Evolutionary conservation across 2,888 invertebrate species (phyloP), one percentile per base, ranked within the genome.

Genomic region (Melieria crassipennis): DNA sequence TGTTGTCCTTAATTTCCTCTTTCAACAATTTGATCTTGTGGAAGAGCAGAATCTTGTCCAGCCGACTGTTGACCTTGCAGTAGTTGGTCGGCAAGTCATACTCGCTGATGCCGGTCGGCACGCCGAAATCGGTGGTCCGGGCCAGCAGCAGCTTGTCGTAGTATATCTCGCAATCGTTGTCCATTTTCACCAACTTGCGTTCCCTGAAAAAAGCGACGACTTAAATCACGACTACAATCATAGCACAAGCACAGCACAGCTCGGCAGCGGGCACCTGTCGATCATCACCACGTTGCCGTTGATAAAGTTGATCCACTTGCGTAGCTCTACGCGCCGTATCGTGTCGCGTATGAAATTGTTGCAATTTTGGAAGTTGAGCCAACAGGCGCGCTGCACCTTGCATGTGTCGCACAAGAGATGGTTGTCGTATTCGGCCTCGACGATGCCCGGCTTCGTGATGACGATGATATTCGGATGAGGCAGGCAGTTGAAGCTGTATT

Each of bases 11-110:
- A 5, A 16, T 46, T 4, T 0, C 57, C 42, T 48, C 68, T 43
- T 68, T 48, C 9, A 80, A 57, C 5, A 78, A 72, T 0, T 67
- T 52, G 0, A 85, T n/a, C 65, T 83, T 83, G 48, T 84, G 77
- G 55, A 82, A 84, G 0, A 83, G 75, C 3, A 79, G 65, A 0
- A 86, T 76, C 62, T 81, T 83, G 64, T 85, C 86, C 48, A 84
- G 74, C 0, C 84, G 81, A 4, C 65, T 63, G 63, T 85, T 85
- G 13, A 82, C 75, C 5, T 79, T 76, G 1, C 76, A 45, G 74
- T 82, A 84, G 66, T 85, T 85, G 0, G 71, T 11, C 0, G 86
- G 84, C 0, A 10, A 6, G 4, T 42, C 7, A 0, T 52, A 6
- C 5, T 7, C 43, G 0, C 58, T 9, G 2, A 42, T 46, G 2